phyloP scores from a whole-genome alignment of 2,113 vertebrate genomes.

The Micronycteris hirsuta region DNA sequence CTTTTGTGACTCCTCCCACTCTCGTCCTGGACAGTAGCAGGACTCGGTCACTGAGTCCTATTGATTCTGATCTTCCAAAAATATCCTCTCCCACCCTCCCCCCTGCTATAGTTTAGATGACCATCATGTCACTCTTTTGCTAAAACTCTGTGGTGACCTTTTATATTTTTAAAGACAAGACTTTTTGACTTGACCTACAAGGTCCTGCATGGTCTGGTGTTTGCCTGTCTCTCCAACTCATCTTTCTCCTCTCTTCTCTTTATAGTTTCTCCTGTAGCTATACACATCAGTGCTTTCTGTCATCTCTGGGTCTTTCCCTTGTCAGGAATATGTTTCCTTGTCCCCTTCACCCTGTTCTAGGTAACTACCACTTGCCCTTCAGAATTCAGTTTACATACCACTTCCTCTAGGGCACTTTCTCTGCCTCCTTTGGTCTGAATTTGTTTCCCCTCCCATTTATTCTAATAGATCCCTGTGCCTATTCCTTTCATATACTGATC shows the following conservation, averaged over 20 bases:
- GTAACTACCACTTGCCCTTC: background rate
- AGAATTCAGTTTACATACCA: background rate
- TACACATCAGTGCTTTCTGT: background rate
- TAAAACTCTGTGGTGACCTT: background rate
- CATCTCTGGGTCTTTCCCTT: background rate
- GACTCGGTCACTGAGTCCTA: background rate
- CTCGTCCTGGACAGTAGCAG: background rate
- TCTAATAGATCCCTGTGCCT: background rate
- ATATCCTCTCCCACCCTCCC: background rate
- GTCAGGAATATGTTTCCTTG: background rate
- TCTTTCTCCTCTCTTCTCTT: background rate
- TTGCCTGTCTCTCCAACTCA: background rate
- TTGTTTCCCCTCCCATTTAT: background rate
- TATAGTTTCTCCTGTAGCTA: background rate
- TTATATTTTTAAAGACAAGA: background rate
- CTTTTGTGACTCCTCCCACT: background rate
- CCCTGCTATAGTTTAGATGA: background rate
- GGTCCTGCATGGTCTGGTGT: background rate
- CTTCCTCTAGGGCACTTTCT: background rate
- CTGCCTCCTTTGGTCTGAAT: background rate
- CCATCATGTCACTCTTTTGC: background rate
- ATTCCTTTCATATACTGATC: background rate
- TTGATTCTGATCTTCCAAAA: background rate
- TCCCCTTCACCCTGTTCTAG: background rate
- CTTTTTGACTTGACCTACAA: background rate